Percentiles rank a stretch among this genome's conserved stretches.
These are phyloP conservation scores for Romanomermis culicivorax DNA, from an alignment of 2,888 invertebrate species.

Conservation along the genomic window DNA sequence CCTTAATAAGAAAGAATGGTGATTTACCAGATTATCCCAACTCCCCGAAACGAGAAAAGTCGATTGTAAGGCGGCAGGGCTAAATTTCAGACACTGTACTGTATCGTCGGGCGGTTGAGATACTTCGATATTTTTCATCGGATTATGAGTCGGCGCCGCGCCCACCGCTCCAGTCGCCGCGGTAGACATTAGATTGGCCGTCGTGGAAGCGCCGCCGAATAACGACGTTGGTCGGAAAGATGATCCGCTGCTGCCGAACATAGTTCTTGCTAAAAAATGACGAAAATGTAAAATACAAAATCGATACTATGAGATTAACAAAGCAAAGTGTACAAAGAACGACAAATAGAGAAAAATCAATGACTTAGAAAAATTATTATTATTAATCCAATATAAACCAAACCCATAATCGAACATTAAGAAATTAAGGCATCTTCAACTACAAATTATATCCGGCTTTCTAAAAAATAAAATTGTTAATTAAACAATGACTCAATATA, in stretches of 20 bases:
- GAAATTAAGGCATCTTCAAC: too few species aligned
- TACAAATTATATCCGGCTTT: too few species aligned
- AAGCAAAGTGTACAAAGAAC: too few species aligned
- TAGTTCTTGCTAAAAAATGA: not conserved
- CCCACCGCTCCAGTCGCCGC: not conserved
- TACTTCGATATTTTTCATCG: slow-evolving; percentile 30
- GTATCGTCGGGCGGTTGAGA: slow-evolving; percentile 87
- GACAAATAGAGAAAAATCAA: too few species aligned
- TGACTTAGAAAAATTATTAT: too few species aligned
- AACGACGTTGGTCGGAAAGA: slow-evolving; percentile 2
- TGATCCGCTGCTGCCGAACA: too few species aligned
- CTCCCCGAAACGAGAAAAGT: slow-evolving; percentile 33
- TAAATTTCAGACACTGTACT: slow-evolving; percentile 73
- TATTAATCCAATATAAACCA: too few species aligned
- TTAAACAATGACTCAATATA: too few species aligned
- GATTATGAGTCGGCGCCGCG: slow-evolving; percentile 6
- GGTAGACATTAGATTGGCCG: not conserved
- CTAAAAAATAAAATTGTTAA: too few species aligned
- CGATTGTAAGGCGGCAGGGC: slow-evolving; percentile 62
- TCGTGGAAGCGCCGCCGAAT: not conserved
- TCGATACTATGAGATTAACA: not conserved
- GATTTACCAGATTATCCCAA: slow-evolving; percentile 13
- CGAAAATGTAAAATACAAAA: not conserved
- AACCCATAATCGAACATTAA: too few species aligned
- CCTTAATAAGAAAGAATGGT: too few species aligned